Base-by-base conservation (phyloP, 2,888 invertebrate species). In the Dysmachus trigonus region DNA sequence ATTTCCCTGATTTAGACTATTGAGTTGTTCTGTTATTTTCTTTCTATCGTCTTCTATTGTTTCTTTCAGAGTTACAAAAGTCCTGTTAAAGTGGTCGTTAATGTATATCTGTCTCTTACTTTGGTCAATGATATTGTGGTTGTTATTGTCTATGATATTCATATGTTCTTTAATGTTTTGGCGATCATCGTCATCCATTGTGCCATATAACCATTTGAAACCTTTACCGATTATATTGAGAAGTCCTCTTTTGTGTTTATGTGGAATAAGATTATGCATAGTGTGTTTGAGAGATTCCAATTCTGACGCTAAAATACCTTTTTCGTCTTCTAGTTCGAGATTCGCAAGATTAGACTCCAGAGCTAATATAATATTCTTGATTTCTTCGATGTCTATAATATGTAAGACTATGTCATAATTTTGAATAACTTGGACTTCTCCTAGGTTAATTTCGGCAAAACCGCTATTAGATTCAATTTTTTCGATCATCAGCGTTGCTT, bases 371-470 rank as follows among this genome's bases (percentile, higher is more conserved):
- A 82, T 74, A 30, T 53, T 73, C 33, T 72, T 41, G 7, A 82
- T 86, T 53, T 86, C 51, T 27, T 35, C 30, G 30, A 74, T 53
- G 13, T 86, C 38, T 31, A 86, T 76, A 10, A 86, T 73, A 30
- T 86, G 73, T 71, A 74, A 35, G 41, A 79, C 18, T 62, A 31
- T 86, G 27, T 81, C 71, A 73, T 87, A 88, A 31, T 84, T 41
- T 77, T 31, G 13, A 8, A 82, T 82, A 10, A 88, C n/a, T 3
- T 86, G 41, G 3, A 86, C 74, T 13, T 85, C 38, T 22, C 51
- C 82, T 73, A 84, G 38, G 51, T 71, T 86, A 35, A 87, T 85
- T 82, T 87, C 88, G 10, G 85, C 33, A 35, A 53, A 88, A 35
- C 88, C 86, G 6, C 76, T 33, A 22, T 84, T 31, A 31, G 41